phyloP scores from a whole-genome alignment of 1,140 invertebrate species.

The Drosophila equinoxialis region DNA sequence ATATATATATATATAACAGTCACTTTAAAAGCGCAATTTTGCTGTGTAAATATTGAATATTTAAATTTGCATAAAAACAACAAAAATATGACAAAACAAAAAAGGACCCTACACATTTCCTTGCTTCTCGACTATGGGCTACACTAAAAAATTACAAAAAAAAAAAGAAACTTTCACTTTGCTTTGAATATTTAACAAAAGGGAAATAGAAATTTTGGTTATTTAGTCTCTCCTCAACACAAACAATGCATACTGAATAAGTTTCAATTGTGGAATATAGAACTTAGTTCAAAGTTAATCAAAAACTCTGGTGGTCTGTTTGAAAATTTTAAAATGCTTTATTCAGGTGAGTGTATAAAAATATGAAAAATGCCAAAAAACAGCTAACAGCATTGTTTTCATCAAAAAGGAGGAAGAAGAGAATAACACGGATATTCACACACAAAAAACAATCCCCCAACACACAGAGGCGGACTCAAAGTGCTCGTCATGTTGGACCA shows the following conservation, averaged over 20 bases:
- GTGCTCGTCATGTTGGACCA: constrained; percentile 35
- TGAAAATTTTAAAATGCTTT: background rate
- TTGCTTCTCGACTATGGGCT: constrained; percentile 16
- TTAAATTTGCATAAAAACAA: constrained; percentile 54
- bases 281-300: background rate
- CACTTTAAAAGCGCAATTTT: constrained; percentile 67
- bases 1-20: constrained; percentile 20
- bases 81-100: constrained; percentile 26
- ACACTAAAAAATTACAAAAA: constrained; percentile 5
- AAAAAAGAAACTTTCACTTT: background rate
- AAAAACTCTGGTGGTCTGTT: background rate
- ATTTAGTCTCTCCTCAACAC: background rate
- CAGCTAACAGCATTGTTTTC: constrained; percentile 44
- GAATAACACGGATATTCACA: background rate
- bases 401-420: constrained; percentile 9
- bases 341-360: constrained; percentile 22
- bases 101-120: background rate
- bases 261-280: background rate
- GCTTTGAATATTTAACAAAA: constrained; percentile 2
- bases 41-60: constrained; percentile 66
- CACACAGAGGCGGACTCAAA: constrained; percentile 17
- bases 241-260: background rate
- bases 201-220: background rate
- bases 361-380: constrained; percentile 29
- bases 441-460: constrained; percentile 14